Base-by-base conservation (phyloP, 1,140 invertebrate genomes). In the Cardiocondyla obscurior region DNA sequence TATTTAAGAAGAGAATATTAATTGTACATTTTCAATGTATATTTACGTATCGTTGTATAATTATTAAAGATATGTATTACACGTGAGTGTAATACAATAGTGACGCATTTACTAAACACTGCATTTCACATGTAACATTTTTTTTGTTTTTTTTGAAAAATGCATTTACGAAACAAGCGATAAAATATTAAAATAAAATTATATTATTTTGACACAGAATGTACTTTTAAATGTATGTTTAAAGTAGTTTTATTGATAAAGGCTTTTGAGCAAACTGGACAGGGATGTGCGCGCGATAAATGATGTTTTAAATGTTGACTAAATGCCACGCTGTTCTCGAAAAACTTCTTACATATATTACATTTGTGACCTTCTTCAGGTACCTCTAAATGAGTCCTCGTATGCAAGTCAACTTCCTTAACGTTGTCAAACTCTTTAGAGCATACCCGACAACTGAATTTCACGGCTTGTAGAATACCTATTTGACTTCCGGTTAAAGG, bases 171-270 rank as follows among this genome's bases (percentile, higher is more conserved):
- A 6, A 57, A 19, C n/a, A 25, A n/a, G n/a, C n/a, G 3, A 49
- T 30, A 65, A 39, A 64, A 16, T 19, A 10, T 22, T 51, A 55
- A 53, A 62, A 60, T 28, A 10, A 36, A 70, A 46, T 22, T 14
- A 2, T 72, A 2, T 36, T 22, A 76, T 30, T 86, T 73, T 0
- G 57, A 8, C 25, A 7, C 76, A 53, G 30, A 57, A 64, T 93
- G 92, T 2, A 81, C 91, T 62, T 90, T 91, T 62, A 91, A 57
- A 33, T 93, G 92, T 82, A 86, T 89, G 60, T 89, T 87, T 2
- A 93, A 67, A 12, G 90, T 86, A 5, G 86, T 79, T 85, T 81
- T 87, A 73, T 92, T 92, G 14, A 92, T 90, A 30, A 92, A 92
- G 7, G 83, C 83, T 82, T 92, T 92, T 0, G 84, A 84, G 51